Evolutionary conservation across 2,797 vertebrate genomes (phyloP).

Genomic region (Sebastes variabilis): DNA sequence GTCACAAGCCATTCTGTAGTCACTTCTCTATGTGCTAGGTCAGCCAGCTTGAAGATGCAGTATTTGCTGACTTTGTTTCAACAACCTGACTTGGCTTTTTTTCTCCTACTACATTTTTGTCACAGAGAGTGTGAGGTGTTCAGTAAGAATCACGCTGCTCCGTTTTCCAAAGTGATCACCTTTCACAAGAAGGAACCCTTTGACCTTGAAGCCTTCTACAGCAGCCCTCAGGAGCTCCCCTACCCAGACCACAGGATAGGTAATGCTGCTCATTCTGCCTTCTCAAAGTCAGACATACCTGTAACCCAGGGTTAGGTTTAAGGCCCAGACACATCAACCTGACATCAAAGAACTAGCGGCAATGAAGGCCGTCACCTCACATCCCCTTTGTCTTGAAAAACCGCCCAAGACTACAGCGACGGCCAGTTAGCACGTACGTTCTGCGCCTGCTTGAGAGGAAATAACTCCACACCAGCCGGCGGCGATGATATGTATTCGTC

Average conservation of each 20-base stretch:
- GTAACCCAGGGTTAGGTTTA: neutral
- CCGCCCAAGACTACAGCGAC: too few species aligned
- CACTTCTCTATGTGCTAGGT: neutral
- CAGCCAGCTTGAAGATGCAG: neutral
- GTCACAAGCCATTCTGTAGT: neutral
- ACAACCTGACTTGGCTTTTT: constrained; percentile 28
- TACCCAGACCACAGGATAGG: constrained; percentile 95
- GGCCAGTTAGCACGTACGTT: too few species aligned
- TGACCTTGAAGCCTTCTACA: constrained; percentile 95
- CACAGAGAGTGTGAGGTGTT: constrained; percentile 96
- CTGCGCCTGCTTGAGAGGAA: too few species aligned
- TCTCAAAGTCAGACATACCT: neutral
- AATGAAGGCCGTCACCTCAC: too few species aligned
- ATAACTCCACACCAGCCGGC: too few species aligned
- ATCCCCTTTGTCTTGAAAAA: too few species aligned
- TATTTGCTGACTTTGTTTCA: constrained; percentile 18
- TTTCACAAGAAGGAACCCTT: constrained; percentile 98
- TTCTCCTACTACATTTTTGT: constrained; percentile 17
- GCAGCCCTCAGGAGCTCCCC: constrained; percentile 90
- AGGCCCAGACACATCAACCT: too few species aligned
- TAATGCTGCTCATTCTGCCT: constrained; percentile 48
- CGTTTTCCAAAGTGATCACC: constrained; percentile 97
- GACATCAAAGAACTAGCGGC: too few species aligned
- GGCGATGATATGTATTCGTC: too few species aligned
- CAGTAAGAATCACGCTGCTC: constrained; percentile 93